Evolutionary conservation across 2,797 vertebrate species (phyloP).

Genomic region (Leuciscus waleckii): DNA sequence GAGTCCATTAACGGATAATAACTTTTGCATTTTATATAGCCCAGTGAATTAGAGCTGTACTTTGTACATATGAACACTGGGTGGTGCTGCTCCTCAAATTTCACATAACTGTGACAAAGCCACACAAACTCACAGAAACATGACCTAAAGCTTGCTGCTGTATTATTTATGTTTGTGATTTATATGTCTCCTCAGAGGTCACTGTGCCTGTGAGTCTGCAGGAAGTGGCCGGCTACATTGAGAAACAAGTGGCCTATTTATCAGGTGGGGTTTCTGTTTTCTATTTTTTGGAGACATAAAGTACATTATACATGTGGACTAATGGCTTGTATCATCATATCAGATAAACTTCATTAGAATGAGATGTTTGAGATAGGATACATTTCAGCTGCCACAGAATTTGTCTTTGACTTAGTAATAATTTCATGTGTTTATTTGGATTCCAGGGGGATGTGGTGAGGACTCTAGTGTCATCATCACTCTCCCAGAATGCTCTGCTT

Average conservation of each 20-base stretch:
- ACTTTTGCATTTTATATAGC: not conserved
- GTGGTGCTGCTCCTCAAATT: conserved; percentile 19
- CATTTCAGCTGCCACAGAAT: too few species aligned
- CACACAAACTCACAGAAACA: not conserved
- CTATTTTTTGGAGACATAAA: not conserved
- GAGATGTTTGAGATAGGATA: not conserved
- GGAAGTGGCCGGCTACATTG: conserved; percentile 89
- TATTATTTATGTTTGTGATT: conserved; percentile 7
- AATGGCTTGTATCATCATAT: not conserved
- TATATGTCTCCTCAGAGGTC: conserved; percentile 75
- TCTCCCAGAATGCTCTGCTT: conserved; percentile 90
- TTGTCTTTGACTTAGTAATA: not conserved
- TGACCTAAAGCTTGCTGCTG: not conserved
- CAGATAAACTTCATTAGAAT: not conserved
- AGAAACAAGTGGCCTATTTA: conserved; percentile 92
- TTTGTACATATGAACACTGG: conserved; percentile 24
- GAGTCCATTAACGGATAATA: conserved; percentile 1
- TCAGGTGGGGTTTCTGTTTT: conserved; percentile 84
- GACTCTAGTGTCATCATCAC: conserved; percentile 96
- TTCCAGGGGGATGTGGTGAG: conserved; percentile 89
- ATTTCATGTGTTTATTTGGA: conserved; percentile 20
- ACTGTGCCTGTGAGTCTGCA: conserved; percentile 81
- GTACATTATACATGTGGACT: not conserved
- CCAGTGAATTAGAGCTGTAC: conserved; percentile 15
- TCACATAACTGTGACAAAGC: not conserved